Evolutionary conservation across 2,113 vertebrate species (phyloP), one percentile per base, ranked within the genome.

Genomic region (Oenanthe oenanthe): DNA sequence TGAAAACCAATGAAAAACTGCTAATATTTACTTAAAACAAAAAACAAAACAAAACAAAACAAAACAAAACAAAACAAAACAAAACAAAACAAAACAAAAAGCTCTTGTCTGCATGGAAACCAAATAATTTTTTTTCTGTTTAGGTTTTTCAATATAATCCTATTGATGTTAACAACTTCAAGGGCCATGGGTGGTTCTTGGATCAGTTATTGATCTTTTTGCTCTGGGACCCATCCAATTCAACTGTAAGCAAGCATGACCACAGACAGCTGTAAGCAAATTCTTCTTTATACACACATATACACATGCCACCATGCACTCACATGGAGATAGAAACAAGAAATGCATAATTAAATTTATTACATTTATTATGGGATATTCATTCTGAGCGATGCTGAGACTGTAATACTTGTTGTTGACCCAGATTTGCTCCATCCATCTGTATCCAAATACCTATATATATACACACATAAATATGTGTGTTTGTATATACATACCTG

Each of bases 91-190:
- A 47, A 65, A 89, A 89, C 4, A 75, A 25, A 6, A 14, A 81
- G 7, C 8, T 63, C 7, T 31, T 71, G 9, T 63, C 6, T 56
- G 4, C 32, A 24, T 63, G 32, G n/a, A 82, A 92, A 91, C 12
- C 10, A n/a, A 92, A 34, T 25, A 61, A 38, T 13, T 14, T 38
- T 67, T 43, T 47, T 73, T 48, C 13, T 78, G 19, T 74, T 82
- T 66, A 71, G 61, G 8, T 14, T 78, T 77, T 95, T 91, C 58
- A 40, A 50, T 36, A 57, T 88, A 96, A 96, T 95, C 48, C n/a
- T 79, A 70, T 22, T 91, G 54, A 77, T 76, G 32, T 78, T 68
- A 82, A 66, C 18, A 76, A 28, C 63, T 45, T 85, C 13, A 65
- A 47, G 19, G 26, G 9, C 17, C 1, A 2, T 47, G 25, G 45